Percentiles rank a stretch among this genome's conserved stretches.
Evolutionary conservation across 2,113 vertebrate species (phyloP).

Genomic region (Symphodus melops): DNA sequence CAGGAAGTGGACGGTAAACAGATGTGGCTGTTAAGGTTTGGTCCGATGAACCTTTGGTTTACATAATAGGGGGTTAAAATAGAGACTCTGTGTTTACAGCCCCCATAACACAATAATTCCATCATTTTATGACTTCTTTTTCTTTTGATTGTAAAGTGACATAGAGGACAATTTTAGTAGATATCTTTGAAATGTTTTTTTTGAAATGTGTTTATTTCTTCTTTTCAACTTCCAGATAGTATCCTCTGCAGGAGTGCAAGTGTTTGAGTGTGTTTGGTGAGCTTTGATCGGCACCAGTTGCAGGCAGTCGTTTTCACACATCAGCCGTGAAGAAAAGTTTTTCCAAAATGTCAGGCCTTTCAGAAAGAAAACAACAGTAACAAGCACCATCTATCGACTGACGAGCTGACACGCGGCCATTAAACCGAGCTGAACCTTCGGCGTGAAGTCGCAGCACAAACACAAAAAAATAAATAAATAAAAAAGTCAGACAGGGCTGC

Average conservation of each 20-base stretch:
- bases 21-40: no score
- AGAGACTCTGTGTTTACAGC: no score
- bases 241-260: conserved; percentile 6
- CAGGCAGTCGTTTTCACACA: conserved; percentile 41
- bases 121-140: no score
- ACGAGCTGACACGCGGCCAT: conserved; percentile 66
- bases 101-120: no score
- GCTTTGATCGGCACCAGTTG: conserved; percentile 33
- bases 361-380: conserved; percentile 43
- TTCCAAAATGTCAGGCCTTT: conserved; percentile 44
- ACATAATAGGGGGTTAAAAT: no score
- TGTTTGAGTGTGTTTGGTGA: conserved; percentile 15
- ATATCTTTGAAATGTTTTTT: not conserved
- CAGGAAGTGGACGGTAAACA: no score
- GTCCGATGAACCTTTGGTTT: no score
- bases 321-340: conserved; percentile 32
- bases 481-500: conserved; percentile 9
- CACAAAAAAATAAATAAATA: no score
- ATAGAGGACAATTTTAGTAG: no score
- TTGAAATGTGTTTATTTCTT: conserved; percentile 3
- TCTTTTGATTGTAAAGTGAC: no score
- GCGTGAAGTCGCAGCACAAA: conserved; percentile 26
- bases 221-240: not conserved
- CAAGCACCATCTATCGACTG: conserved; percentile 47
- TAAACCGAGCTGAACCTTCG: conserved; percentile 58